These are phyloP conservation scores for Scaptomyza caliginosa DNA, from an alignment of 2,888 invertebrate species.

Conservation along the genomic window DNA sequence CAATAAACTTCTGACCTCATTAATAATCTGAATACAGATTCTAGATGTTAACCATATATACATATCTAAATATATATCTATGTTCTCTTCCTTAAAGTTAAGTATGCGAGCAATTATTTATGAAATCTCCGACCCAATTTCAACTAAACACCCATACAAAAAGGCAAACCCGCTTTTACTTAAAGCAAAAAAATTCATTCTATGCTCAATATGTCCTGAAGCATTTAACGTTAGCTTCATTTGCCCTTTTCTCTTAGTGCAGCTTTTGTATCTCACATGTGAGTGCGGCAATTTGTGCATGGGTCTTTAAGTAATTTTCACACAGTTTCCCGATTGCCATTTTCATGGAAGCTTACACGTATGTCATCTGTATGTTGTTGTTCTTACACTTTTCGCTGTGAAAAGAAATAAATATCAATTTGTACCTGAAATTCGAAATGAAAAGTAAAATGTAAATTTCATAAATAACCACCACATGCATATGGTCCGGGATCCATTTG, in stretches of 20 bases:
- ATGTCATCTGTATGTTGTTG: constrained; percentile 2
- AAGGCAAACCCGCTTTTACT: too few species aligned
- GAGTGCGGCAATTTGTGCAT: constrained; percentile 11
- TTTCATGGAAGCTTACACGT: constrained; percentile 7
- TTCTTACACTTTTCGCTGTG: constrained; percentile 17
- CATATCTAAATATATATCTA: too few species aligned
- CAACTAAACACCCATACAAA: too few species aligned
- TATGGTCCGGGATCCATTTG: constrained; percentile 24
- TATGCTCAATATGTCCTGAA: constrained; percentile 21
- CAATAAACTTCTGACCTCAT: too few species aligned
- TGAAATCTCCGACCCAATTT: too few species aligned
- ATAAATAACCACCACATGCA: constrained; percentile 50
- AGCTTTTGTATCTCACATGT: not conserved
- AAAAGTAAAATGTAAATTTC: constrained; percentile 41
- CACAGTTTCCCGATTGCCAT: constrained; percentile 1
- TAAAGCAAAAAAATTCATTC: constrained; percentile 5
- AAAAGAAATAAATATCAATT: constrained; percentile 64
- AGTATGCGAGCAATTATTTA: too few species aligned
- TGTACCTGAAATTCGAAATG: constrained; percentile 52
- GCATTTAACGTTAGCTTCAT: too few species aligned
- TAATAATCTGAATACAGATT: too few species aligned
- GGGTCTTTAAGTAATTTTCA: constrained; percentile 16
- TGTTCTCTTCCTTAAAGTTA: too few species aligned
- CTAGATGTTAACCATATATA: too few species aligned
- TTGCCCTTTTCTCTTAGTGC: too few species aligned